Evolutionary conservation across 2,797 vertebrate species (phyloP).

Genomic region (Margarornis squamiger): DNA sequence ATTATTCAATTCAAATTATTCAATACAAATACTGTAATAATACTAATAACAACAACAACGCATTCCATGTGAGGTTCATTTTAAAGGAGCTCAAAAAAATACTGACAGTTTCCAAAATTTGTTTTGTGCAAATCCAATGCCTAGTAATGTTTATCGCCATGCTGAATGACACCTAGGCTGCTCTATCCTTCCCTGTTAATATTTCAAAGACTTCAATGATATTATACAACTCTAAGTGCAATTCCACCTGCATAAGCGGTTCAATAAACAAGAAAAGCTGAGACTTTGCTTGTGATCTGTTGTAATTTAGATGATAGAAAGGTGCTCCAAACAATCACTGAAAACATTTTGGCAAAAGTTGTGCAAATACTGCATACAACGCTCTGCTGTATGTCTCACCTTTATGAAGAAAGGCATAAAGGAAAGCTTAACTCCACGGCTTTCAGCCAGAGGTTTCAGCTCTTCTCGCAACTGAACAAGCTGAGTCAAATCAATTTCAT

Average conservation of each 20-base stretch:
- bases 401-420: constrained; percentile 98
- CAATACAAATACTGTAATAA: not conserved
- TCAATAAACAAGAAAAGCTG: not conserved
- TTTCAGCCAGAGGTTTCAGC: constrained; percentile 76
- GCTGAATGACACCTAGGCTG: not conserved
- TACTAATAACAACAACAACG: not conserved
- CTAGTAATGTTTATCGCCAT: not conserved
- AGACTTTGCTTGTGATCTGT: not conserved
- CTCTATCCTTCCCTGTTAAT: not conserved
- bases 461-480: constrained; percentile 85
- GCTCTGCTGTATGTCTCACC: constrained; percentile 73
- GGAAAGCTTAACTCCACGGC: constrained; percentile 87
- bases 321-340: not conserved
- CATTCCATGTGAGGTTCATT: not conserved
- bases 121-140: not conserved
- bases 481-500: constrained; percentile 89
- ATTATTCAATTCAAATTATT: not conserved
- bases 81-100: not conserved
- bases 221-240: not conserved
- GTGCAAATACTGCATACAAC: not conserved
- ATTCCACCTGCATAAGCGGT: not conserved
- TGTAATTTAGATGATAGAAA: not conserved
- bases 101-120: not conserved
- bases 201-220: rapidly evolving
- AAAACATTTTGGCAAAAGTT: not conserved